phyloP scores from a whole-genome alignment of 2,888 invertebrate genomes.

The Aplocera efformata region DNA sequence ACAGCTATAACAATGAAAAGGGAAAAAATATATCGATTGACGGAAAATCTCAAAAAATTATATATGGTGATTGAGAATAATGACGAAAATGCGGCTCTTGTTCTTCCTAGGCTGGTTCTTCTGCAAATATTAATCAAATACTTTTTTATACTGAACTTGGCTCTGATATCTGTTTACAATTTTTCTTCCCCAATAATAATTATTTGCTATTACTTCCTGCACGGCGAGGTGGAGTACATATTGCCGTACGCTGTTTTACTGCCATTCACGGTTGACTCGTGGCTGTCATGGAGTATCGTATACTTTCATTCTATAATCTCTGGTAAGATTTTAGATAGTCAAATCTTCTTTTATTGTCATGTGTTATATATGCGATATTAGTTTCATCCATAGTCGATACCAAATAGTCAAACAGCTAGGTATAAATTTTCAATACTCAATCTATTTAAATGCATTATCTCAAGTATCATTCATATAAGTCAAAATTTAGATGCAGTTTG shows the following conservation, averaged over 20 bases:
- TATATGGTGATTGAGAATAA: conserved; percentile 41
- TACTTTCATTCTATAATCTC: conserved; percentile 45
- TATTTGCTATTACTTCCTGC: conserved; percentile 40
- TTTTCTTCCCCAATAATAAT: conserved; percentile 53
- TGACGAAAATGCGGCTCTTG: conserved; percentile 32
- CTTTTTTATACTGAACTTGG: conserved; percentile 52
- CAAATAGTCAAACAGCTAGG: no score
- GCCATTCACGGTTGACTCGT: conserved; percentile 53
- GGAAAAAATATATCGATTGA: conserved; percentile 41
- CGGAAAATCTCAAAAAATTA: conserved; percentile 36
- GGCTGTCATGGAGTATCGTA: conserved; percentile 48
- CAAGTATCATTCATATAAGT: no score
- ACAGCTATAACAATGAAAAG: conserved; percentile 33
- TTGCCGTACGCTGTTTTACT: conserved; percentile 55
- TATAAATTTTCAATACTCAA: no score
- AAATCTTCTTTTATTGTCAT: no score
- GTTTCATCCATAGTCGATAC: no score
- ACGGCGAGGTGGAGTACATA: conserved; percentile 36
- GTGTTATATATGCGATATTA: no score
- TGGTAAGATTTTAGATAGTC: conserved; percentile 48
- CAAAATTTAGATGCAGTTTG: no score
- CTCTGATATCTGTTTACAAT: conserved; percentile 59
- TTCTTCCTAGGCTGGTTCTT: conserved; percentile 40
- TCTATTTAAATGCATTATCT: no score
- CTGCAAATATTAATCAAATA: conserved; percentile 50